Base-by-base conservation (phyloP, 2,113 vertebrate species). In the Fukomys damarensis region DNA sequence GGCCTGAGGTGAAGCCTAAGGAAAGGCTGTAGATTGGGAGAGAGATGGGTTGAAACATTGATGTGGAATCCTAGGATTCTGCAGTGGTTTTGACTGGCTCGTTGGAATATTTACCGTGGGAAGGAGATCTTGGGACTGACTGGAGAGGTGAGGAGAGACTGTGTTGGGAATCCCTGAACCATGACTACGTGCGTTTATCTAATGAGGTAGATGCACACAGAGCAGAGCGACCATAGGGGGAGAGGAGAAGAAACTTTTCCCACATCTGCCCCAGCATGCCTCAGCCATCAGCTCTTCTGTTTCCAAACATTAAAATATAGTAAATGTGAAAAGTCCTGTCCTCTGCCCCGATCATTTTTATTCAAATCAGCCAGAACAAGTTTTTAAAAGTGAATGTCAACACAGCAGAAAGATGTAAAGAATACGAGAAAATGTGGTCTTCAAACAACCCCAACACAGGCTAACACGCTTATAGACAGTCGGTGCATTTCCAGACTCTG, bases 321-420 rank as follows among this genome's bases (percentile, higher is more conserved):
- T 74, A 86, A 80, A 68, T 65, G 85, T 14, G 41, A 58, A 74
- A 86, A 91, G 28, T 59, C 74, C 46, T 56, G 26, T 91, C 74
- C 38, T 61, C 43, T 76, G 65, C 66, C 83, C 32, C 26, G 91
- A 85, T 17, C 3, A 6, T 65, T 46, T 74, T 95, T 79, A 97
- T 82, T 95, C 65, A 85, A 66, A 95, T 91, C 87, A 93, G 52
- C 58, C 89, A 94, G 86, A 93, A 85, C 11, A 82, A 59, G 70
- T 89, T 95, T 93, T 81, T 79, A 58, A 79, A 93, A 92, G 58
- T 52, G 85, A 93, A 87, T 90, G 83, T 83, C 80, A 74, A 70
- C 65, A 30, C 46, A 79, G 63, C 38, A 68, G 76, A 92, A 94
- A 95, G 68, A 87, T 19, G 11, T 5, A 38, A 54, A 52, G 38